Evolutionary conservation across 2,113 vertebrate genomes (phyloP).

Genomic region (Oryzias curvinotus): DNA sequence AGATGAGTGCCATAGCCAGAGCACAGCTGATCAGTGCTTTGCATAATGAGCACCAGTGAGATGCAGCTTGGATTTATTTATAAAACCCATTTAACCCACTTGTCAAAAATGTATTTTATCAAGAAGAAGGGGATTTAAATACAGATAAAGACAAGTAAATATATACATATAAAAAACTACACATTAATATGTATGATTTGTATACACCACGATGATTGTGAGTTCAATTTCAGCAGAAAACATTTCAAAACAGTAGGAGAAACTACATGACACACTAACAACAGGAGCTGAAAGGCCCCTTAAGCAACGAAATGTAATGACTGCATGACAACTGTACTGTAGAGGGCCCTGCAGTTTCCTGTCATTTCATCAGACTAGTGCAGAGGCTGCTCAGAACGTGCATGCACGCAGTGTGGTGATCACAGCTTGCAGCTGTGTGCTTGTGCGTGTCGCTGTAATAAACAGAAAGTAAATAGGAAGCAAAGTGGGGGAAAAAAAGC

Average conservation of each 20-base stretch:
- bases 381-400: constrained; percentile 11
- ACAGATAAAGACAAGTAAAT: constrained; percentile 16
- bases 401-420: constrained; percentile 6
- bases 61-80: constrained; percentile 19
- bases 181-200: background rate
- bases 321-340: constrained; percentile 15
- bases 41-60: constrained; percentile 20
- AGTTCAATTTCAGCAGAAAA: constrained; percentile 3
- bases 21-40: constrained; percentile 27
- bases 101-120: constrained; percentile 11
- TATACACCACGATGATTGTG: background rate
- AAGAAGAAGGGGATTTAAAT: constrained; percentile 12
- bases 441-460: constrained; percentile 7
- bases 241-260: constrained; percentile 17
- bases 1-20: constrained; percentile 8
- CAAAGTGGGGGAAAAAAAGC: background rate
- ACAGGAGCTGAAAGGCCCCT: constrained; percentile 19
- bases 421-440: constrained; percentile 20
- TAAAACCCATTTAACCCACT: constrained; percentile 13
- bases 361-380: constrained; percentile 23
- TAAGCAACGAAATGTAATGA: constrained; percentile 28
- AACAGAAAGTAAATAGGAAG: constrained; percentile 19
- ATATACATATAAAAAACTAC: background rate
- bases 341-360: constrained; percentile 16
- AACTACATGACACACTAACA: constrained; percentile 20